These are phyloP conservation scores for Blastomussa wellsi DNA, from an alignment of 92 coral and sea anemone species.

Conservation along the genomic window DNA sequence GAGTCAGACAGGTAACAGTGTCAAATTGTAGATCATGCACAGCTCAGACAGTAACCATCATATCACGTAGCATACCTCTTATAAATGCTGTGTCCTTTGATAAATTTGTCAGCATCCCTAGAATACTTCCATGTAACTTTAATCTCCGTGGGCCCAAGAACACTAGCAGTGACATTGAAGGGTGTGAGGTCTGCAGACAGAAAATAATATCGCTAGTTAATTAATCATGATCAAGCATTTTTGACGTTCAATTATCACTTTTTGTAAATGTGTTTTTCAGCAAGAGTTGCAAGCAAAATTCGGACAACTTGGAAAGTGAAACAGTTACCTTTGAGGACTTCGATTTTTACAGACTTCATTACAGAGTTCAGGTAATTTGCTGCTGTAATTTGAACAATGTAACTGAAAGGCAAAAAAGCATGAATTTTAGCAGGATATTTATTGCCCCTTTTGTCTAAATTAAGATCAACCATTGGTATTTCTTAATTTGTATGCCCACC, in stretches of 20 bases:
- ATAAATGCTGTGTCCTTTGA: conserved; percentile 45
- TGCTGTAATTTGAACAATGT: conserved; percentile 15
- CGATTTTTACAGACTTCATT: neutral
- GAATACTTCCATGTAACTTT: conserved; percentile 51
- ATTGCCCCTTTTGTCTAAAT: neutral
- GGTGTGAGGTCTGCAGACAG: conserved; percentile 49
- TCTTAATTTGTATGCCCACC: no score
- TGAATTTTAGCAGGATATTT: neutral
- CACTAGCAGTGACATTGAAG: conserved; percentile 31
- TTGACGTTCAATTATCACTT: neutral
- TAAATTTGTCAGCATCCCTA: conserved; percentile 19
- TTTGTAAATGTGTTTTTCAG: neutral
- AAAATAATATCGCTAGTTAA: neutral
- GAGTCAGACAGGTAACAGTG: neutral
- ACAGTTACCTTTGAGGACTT: conserved; percentile 50
- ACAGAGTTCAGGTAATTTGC: conserved; percentile 25
- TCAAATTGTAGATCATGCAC: neutral
- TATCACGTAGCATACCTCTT: conserved; percentile 45
- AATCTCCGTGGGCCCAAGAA: conserved; percentile 46
- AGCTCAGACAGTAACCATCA: neutral
- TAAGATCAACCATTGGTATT: no score
- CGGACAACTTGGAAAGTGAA: neutral
- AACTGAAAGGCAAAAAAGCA: conserved; percentile 20
- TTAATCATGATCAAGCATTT: neutral
- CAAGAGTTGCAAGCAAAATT: neutral